Conservation (phyloP, 2,888 invertebrate species). For the Bellardia pandia region DNA sequence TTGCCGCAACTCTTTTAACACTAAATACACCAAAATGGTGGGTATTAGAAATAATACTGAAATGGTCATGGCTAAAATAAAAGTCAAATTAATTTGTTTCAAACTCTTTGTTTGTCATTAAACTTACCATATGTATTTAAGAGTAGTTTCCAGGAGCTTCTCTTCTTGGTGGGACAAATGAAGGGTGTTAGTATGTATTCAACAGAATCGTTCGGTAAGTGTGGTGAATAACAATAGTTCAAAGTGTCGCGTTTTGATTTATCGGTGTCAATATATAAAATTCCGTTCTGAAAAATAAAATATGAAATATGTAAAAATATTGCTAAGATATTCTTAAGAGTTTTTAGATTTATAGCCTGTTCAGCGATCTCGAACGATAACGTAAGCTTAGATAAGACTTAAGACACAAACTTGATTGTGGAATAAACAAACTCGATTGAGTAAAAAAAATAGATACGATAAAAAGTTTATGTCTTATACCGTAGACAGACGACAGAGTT, state of each 20-base stretch:
- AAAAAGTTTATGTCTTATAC: too few species aligned
- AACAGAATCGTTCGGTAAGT: neutral
- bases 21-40: constrained; percentile 88
- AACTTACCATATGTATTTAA: constrained; percentile 62
- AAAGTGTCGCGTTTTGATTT: constrained; percentile 19
- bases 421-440: too few species aligned
- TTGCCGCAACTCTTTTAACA: constrained; percentile 87
- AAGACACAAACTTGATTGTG: too few species aligned
- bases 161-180: constrained; percentile 65
- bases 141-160: constrained; percentile 4
- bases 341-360: too few species aligned
- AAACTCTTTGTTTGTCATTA: neutral
- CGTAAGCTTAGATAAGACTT: too few species aligned
- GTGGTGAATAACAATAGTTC: constrained; percentile 72
- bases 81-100: neutral
- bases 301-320: too few species aligned
- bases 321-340: too few species aligned
- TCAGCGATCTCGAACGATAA: too few species aligned
- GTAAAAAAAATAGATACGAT: too few species aligned
- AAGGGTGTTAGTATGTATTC: constrained; percentile 65
- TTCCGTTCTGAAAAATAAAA: constrained; percentile 44
- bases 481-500: too few species aligned
- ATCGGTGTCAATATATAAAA: constrained; percentile 38
- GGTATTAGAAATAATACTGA: constrained; percentile 89
- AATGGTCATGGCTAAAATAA: constrained; percentile 86